These are phyloP conservation scores for Bursaphelenchus mucronatus DNA, from an alignment of 1,140 invertebrate genomes.

Conservation along the genomic window DNA sequence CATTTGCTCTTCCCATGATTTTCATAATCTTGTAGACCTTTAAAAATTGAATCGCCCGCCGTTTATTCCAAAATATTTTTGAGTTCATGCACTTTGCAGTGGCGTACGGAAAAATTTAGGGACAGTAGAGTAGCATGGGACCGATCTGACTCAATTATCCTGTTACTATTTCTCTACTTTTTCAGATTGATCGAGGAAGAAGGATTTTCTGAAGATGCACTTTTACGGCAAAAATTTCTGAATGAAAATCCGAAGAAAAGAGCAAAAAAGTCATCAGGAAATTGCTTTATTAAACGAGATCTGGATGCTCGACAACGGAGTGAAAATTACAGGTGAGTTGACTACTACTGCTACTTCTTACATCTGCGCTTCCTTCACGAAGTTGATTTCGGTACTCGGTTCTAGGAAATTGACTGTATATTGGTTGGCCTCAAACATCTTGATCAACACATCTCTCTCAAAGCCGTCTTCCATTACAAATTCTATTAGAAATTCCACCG, in stretches of 20 bases:
- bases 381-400: constrained; percentile 62
- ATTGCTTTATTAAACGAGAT: constrained; percentile 72
- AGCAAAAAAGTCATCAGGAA: constrained; percentile 33
- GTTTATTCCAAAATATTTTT: no score
- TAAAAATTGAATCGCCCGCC: no score
- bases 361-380: constrained; percentile 30
- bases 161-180: constrained; percentile 13
- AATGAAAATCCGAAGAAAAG: constrained; percentile 59
- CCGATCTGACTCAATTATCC: no score
- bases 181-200: constrained; percentile 76
- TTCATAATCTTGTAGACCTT: no score
- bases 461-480: constrained; percentile 51
- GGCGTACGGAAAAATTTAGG: no score
- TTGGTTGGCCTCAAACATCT: constrained; percentile 56
- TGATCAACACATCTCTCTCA: constrained; percentile 56
- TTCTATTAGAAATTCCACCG: constrained; percentile 13
- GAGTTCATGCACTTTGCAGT: no score
- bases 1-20: no score
- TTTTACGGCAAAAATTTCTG: constrained; percentile 75
- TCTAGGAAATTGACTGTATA: constrained; percentile 61
- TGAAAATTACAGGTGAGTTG: constrained; percentile 66
- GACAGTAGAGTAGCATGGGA: no score
- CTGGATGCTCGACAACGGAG: constrained; percentile 87
- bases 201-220: constrained; percentile 77
- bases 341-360: constrained; percentile 6